Percentiles rank a stretch among this genome's conserved stretches.
These are phyloP conservation scores for Brachyrhaphis roseni DNA, from an alignment of 2,797 vertebrate species.

Conservation along the genomic window DNA sequence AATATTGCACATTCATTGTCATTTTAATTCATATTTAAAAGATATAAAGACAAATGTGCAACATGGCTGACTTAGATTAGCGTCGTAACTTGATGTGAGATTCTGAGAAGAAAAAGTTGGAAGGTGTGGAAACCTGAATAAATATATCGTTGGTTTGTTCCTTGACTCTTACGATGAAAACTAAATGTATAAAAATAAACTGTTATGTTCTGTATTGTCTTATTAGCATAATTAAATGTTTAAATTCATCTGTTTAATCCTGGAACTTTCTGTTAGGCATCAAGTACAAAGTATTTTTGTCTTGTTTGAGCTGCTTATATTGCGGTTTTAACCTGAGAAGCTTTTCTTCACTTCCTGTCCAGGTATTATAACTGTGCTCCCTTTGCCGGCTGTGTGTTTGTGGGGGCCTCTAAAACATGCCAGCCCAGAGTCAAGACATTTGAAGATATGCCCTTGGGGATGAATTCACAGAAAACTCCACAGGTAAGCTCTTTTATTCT, in stretches of 20 bases:
- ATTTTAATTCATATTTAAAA: background rate
- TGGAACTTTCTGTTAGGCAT: background rate
- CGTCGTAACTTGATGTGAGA: background rate
- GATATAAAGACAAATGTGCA: background rate
- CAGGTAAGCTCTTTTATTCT: slow-evolving; percentile 80
- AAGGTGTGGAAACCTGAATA: background rate
- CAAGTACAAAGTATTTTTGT: background rate
- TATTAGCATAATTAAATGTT: background rate
- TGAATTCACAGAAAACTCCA: slow-evolving; percentile 85
- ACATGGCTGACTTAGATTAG: background rate
- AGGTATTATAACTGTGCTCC: slow-evolving; percentile 99
- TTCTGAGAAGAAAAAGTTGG: background rate
- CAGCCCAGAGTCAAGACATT: slow-evolving; percentile 93
- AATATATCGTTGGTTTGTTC: background rate
- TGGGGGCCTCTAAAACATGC: slow-evolving; percentile 84
- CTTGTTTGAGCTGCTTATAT: background rate
- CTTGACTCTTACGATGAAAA: background rate
- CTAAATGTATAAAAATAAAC: background rate
- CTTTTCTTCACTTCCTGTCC: slow-evolving; percentile 7
- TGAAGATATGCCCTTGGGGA: slow-evolving; percentile 92
- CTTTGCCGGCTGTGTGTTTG: slow-evolving; percentile 88
- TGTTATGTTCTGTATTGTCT: background rate
- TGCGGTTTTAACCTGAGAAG: background rate
- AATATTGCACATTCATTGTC: background rate
- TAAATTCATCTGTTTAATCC: background rate